Evolutionary conservation across 2,797 vertebrate species (phyloP).

Genomic region (Bradypus variegatus): DNA sequence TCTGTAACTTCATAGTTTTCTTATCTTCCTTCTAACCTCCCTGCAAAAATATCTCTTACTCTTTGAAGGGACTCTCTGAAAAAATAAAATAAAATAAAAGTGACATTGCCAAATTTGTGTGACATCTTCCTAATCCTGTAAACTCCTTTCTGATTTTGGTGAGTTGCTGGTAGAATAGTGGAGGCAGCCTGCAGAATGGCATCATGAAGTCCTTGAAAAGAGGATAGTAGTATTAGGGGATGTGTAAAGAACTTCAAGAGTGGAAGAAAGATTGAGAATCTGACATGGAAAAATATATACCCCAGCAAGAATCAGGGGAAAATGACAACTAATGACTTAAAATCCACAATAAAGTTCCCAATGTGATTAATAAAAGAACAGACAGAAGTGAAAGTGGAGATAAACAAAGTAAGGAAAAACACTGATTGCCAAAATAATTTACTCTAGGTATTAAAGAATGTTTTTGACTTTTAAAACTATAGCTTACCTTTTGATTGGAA

Average conservation of each 20-base stretch:
- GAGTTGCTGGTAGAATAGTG: not conserved
- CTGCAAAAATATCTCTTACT: not conserved
- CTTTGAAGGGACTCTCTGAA: not conserved
- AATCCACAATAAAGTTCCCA: not conserved
- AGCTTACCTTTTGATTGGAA: not conserved
- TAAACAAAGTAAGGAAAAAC: not conserved
- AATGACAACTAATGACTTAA: not conserved
- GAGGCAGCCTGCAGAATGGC: not conserved
- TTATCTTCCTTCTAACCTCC: not conserved
- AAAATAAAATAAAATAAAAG: not conserved
- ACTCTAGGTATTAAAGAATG: not conserved
- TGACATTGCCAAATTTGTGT: not conserved
- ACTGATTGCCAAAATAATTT: not conserved
- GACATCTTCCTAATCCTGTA: not conserved
- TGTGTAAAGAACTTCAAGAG: accelerated
- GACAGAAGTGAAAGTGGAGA: not conserved
- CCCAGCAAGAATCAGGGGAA: not conserved
- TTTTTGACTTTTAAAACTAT: not conserved
- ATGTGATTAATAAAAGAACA: not conserved
- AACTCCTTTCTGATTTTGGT: not conserved
- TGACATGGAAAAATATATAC: not conserved
- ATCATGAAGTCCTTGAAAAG: not conserved
- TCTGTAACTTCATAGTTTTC: not conserved
- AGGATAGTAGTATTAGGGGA: not conserved
- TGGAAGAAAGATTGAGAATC: not conserved